Percentiles rank a stretch among this genome's conserved stretches.
These are phyloP conservation scores for Notechis scutatus DNA, from an alignment of 2,113 vertebrate species.

Conservation along the genomic window DNA sequence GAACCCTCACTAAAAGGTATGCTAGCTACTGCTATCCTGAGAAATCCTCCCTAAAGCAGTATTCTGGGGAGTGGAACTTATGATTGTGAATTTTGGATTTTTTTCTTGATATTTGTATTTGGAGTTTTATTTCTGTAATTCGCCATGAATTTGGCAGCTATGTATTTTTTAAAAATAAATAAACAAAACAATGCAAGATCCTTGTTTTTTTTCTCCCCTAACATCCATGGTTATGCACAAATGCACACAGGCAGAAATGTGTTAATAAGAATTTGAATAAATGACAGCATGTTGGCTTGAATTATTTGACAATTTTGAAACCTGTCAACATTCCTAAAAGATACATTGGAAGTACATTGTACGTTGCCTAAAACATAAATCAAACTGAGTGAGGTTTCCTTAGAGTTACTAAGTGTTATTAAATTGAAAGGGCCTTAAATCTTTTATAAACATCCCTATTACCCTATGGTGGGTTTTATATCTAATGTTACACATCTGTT, in stretches of 20 bases:
- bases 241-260: neutral
- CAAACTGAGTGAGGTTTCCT: neutral
- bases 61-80: neutral
- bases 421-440: neutral
- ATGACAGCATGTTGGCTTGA: slow-evolving; percentile 9
- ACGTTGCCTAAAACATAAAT: neutral
- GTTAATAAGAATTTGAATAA: neutral
- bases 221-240: neutral
- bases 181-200: neutral
- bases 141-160: neutral
- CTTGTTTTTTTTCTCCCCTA: neutral
- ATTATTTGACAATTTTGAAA: slow-evolving; percentile 21
- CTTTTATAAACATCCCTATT: slow-evolving; percentile 10
- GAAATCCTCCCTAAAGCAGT: neutral
- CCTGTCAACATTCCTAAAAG: neutral
- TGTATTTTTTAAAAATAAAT: neutral
- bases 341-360: neutral
- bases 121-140: neutral
- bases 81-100: neutral
- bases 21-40: neutral
- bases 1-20: neutral
- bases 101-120: neutral
- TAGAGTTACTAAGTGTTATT: slow-evolving; percentile 12
- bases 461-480: neutral
- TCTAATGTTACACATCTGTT: neutral